phyloP scores from a whole-genome alignment of 2,113 vertebrate species.

The Blennius ocellaris region DNA sequence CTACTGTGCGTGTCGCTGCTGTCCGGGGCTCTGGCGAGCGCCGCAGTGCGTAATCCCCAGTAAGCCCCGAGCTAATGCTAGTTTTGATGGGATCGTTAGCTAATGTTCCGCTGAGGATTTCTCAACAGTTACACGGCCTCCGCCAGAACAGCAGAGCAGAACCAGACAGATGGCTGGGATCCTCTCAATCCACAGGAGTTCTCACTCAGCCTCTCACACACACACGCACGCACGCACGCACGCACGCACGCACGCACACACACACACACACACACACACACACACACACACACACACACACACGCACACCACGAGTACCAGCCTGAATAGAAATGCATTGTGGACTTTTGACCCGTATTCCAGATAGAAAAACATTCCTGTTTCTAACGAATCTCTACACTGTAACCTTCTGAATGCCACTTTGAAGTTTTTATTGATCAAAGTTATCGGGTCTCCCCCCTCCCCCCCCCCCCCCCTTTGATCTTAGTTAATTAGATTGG shows the following conservation, averaged over 20 bases:
- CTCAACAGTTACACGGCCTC: slow-evolving; percentile 10
- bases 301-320: background rate
- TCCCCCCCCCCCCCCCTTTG: background rate
- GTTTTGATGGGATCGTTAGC: slow-evolving; percentile 53
- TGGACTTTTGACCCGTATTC: too few relatives aligned
- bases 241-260: slow-evolving; percentile 3
- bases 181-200: slow-evolving; percentile 10
- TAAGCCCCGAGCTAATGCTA: slow-evolving; percentile 22
- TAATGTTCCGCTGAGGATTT: slow-evolving; percentile 35
- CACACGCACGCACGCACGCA: background rate
- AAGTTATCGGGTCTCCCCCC: background rate
- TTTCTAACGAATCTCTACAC: background rate
- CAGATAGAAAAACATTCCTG: background rate
- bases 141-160: slow-evolving; percentile 7
- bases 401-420: background rate
- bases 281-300: slow-evolving; percentile 9
- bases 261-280: slow-evolving; percentile 10
- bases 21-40: slow-evolving; percentile 1
- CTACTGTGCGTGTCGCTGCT: slow-evolving; percentile 4
- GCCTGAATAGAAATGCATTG: background rate
- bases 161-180: slow-evolving; percentile 31
- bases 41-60: slow-evolving; percentile 25
- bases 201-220: background rate
- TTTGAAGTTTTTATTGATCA: background rate
- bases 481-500: slow-evolving; percentile 40